Conservation (phyloP, 1,140 invertebrate genomes). For the Heliothis subflexa region DNA sequence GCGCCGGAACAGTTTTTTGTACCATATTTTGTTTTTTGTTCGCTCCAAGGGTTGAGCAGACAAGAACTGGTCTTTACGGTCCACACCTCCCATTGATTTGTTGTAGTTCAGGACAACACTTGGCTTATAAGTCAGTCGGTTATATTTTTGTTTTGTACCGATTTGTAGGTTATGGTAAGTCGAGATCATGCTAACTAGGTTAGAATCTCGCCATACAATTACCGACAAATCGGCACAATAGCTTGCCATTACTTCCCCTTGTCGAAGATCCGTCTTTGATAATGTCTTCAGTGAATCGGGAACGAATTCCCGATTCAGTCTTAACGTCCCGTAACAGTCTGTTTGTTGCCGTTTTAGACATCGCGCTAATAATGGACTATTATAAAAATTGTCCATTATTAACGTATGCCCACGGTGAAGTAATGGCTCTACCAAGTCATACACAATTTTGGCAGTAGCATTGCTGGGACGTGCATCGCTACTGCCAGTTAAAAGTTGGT, state of each 20-base stretch:
- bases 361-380: constrained; percentile 47
- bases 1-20: constrained; percentile 54
- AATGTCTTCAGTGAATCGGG: constrained; percentile 17
- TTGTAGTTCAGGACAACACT: constrained; percentile 60
- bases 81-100: constrained; percentile 52
- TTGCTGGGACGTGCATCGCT: constrained; percentile 19
- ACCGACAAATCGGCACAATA: constrained; percentile 50
- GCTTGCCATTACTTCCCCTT: constrained; percentile 45
- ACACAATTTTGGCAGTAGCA: constrained; percentile 51
- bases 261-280: constrained; percentile 43
- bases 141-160: constrained; percentile 40
- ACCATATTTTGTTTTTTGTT: constrained; percentile 48
- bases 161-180: constrained; percentile 52
- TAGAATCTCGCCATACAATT: constrained; percentile 53
- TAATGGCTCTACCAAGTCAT: constrained; percentile 50
- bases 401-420: constrained; percentile 56
- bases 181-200: constrained; percentile 55
- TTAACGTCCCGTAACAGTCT: constrained; percentile 51
- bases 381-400: constrained; percentile 55
- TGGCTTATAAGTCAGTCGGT: constrained; percentile 46
- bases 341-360: constrained; percentile 52
- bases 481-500: not conserved
- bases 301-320: constrained; percentile 46
- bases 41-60: constrained; percentile 51
- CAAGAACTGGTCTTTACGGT: constrained; percentile 37